Evolutionary conservation across 2,113 vertebrate genomes (phyloP), one percentile per base, ranked within the genome.

Genomic region (Xenus cinereus): DNA sequence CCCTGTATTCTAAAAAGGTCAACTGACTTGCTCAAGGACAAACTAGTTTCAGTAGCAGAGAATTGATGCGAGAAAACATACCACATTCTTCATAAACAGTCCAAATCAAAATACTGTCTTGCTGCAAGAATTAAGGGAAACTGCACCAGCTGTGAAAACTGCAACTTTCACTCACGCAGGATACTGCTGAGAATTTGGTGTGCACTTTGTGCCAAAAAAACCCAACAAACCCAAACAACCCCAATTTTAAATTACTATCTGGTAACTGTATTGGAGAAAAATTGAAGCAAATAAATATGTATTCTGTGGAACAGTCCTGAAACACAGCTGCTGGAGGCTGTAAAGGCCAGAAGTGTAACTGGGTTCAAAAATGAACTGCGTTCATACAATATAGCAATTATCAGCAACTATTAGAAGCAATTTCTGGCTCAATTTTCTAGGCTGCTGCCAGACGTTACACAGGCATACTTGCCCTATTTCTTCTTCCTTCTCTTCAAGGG

Each of bases 101-200:
- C 23, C 51, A 63, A 78, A 86, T 24, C 54, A 59, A 86, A 86
- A 74, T 6, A 77, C 14, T 63, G 32, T 12, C 41, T 16, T 85
- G 63, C 45, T 0, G 0, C 15, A 68, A 33, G 8, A 84, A 72
- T 4, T 0, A 1, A 28, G 15, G 26, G 32, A 57, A 69, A 14
- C 41, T 71, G 57, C 35, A 51, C 27, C 2, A 2, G 13, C 5
- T 14, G 8, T 51, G 27, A 59, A 56, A 75, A 66, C 14, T 7
- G 63, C 75, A 74, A 35, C 68, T 39, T 57, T 26, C 12, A 60
- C 30, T 73, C 69, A 32, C 0, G 4, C 21, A 32, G 35, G 27
- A 50, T 16, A 33, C 54, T 81, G 72, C 59, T 67, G 64, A 83
- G 39, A 88, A 78, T 64, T 5, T 16, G 11, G 16, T 35, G 56